A percentile compares a stretch with the other conserved stretches of the same genome.
These are phyloP conservation scores for Delphinus delphis DNA, from an alignment of 2,113 vertebrate genomes.

Conservation along the genomic window DNA sequence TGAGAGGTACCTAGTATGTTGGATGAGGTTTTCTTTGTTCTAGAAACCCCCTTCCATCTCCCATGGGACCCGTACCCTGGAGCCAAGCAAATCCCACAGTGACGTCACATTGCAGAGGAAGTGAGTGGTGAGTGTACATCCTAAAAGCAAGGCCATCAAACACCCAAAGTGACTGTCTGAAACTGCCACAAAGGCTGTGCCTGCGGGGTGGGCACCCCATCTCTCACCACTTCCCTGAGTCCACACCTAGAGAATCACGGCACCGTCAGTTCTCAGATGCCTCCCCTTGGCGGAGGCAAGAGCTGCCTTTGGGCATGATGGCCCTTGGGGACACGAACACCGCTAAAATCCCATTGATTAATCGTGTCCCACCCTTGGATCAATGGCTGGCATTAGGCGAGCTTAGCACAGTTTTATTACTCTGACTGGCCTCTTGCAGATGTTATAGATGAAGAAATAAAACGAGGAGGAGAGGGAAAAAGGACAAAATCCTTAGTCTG, in stretches of 20 bases:
- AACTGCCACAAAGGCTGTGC: neutral
- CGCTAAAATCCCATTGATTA: constrained; percentile 63
- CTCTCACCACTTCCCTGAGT: neutral
- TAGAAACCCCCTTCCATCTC: neutral
- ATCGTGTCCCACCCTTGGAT: constrained; percentile 69
- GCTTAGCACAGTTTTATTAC: constrained; percentile 62
- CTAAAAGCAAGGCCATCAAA: neutral
- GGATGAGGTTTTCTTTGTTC: neutral
- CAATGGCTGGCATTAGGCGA: constrained; percentile 67
- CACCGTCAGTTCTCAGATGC: neutral
- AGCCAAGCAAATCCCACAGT: neutral
- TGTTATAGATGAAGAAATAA: constrained; percentile 74
- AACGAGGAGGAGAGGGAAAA: constrained; percentile 66
- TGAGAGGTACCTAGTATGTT: neutral
- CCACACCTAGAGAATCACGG: neutral
- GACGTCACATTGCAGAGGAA: neutral
- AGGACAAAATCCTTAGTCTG: constrained; percentile 75
- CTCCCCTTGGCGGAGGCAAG: neutral
- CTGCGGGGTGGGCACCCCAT: neutral
- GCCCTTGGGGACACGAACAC: constrained; percentile 23
- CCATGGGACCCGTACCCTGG: neutral
- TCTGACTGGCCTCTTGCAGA: constrained; percentile 54
- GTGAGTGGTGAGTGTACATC: neutral
- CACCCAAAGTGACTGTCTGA: neutral
- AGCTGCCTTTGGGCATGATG: neutral